These are phyloP conservation scores for Periphyllus acericola DNA, from an alignment of 2,888 invertebrate species.

Conservation along the genomic window DNA sequence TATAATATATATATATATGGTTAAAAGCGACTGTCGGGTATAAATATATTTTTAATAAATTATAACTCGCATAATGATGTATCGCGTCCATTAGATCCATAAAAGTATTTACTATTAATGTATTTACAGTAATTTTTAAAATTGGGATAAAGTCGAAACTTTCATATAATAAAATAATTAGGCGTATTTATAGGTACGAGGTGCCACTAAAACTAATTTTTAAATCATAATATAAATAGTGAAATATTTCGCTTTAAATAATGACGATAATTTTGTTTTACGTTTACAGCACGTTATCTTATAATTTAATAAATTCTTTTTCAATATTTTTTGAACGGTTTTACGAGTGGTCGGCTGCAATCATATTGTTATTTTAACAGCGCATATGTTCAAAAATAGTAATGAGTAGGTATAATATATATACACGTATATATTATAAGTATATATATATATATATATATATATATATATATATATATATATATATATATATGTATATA, in stretches of 20 bases:
- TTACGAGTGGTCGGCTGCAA: conserved; percentile 16
- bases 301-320: background rate
- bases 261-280: background rate
- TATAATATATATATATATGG: background rate
- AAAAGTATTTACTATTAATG: conserved; percentile 11
- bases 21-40: background rate
- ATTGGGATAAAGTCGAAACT: background rate
- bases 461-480: background rate
- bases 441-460: background rate
- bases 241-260: background rate
- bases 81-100: background rate
- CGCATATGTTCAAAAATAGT: conserved; percentile 25
- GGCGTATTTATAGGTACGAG: background rate
- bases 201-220: background rate
- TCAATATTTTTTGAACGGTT: background rate
- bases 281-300: background rate
- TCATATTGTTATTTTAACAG: conserved; percentile 28
- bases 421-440: background rate
- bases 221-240: background rate
- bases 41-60: conserved; percentile 21
- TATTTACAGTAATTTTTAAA: background rate
- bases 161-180: conserved; percentile 2
- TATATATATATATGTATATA: background rate
- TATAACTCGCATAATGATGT: background rate
- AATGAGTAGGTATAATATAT: conserved; percentile 2